A percentile compares a stretch with the other conserved stretches of the same genome.
phyloP scores from a whole-genome alignment of 2,888 invertebrate species.

The Drosophila monieri region DNA sequence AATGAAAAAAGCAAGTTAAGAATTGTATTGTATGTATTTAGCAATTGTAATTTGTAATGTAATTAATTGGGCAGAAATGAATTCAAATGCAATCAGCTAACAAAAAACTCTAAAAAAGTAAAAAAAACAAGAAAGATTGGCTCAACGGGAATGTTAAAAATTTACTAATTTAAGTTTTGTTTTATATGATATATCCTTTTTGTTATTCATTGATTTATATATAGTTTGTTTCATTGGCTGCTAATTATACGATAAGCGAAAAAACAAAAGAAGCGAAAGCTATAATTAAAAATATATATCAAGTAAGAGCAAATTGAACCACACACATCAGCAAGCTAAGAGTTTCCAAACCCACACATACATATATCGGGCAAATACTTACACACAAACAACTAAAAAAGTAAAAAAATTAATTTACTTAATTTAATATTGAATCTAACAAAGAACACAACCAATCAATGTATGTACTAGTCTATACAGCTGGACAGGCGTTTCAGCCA shows the following conservation, averaged over 20 bases:
- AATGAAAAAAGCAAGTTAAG: slow-evolving; percentile 24
- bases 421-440: slow-evolving; percentile 73
- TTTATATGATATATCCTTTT: slow-evolving; percentile 60
- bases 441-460: slow-evolving; percentile 52
- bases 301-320: slow-evolving; percentile 62
- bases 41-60: slow-evolving; percentile 75
- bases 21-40: slow-evolving; percentile 68
- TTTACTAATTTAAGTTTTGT: slow-evolving; percentile 50
- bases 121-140: slow-evolving; percentile 28
- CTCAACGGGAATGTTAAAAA: slow-evolving; percentile 45
- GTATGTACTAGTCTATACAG: slow-evolving; percentile 63
- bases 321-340: slow-evolving; percentile 55
- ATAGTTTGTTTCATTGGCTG: slow-evolving; percentile 56
- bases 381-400: slow-evolving; percentile 25
- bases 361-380: slow-evolving; percentile 43
- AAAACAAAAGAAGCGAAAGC: slow-evolving; percentile 12
- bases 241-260: slow-evolving; percentile 36
- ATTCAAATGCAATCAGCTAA: slow-evolving; percentile 22
- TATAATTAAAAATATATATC: slow-evolving; percentile 40
- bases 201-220: slow-evolving; percentile 70
- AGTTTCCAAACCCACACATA: slow-evolving; percentile 15
- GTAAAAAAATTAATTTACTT: slow-evolving; percentile 38
- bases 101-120: slow-evolving; percentile 1
- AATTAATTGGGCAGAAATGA: slow-evolving; percentile 60
- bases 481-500: slow-evolving; percentile 36